Percentiles rank a stretch among this genome's conserved stretches.
Conservation (phyloP, 2,888 invertebrate genomes). For the Cataglyphis cursor region DNA sequence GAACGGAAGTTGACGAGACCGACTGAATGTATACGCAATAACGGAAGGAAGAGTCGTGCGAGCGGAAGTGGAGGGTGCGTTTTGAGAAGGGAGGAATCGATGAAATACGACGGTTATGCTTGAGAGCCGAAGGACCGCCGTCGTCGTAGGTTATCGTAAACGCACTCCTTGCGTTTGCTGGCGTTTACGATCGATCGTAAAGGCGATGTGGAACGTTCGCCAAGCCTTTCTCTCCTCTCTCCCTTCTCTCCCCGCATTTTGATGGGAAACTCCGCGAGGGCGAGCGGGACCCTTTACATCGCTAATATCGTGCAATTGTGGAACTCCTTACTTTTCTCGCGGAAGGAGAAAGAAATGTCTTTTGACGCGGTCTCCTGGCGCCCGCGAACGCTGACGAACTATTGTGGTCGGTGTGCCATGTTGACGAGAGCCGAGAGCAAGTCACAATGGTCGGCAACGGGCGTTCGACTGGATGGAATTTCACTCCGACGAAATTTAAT, state of each 20-base stretch:
- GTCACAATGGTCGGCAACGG: conserved; percentile 52
- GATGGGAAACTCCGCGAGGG: conserved; percentile 65
- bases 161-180: conserved; percentile 55
- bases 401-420: conserved; percentile 73
- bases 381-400: conserved; percentile 77
- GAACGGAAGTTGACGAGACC: conserved; percentile 67
- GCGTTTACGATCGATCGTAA: conserved; percentile 74
- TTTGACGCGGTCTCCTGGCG: conserved; percentile 52
- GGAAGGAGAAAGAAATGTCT: conserved; percentile 67
- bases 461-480: conserved; percentile 72
- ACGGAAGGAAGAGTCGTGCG: conserved; percentile 38
- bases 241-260: conserved; percentile 8
- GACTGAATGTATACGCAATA: conserved; percentile 67
- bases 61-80: conserved; percentile 57
- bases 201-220: conserved; percentile 57
- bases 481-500: conserved; percentile 76
- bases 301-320: conserved; percentile 73
- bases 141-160: conserved; percentile 58
- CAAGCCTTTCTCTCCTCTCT: not conserved
- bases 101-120: conserved; percentile 57
- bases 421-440: conserved; percentile 39
- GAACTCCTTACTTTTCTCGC: conserved; percentile 39
- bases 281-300: conserved; percentile 62
- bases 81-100: conserved; percentile 63
- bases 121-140: conserved; percentile 34